A percentile compares a stretch with the other conserved stretches of the same genome.
phyloP scores from a whole-genome alignment of 2,888 invertebrate genomes.

The Phragmatobia fuliginosa region DNA sequence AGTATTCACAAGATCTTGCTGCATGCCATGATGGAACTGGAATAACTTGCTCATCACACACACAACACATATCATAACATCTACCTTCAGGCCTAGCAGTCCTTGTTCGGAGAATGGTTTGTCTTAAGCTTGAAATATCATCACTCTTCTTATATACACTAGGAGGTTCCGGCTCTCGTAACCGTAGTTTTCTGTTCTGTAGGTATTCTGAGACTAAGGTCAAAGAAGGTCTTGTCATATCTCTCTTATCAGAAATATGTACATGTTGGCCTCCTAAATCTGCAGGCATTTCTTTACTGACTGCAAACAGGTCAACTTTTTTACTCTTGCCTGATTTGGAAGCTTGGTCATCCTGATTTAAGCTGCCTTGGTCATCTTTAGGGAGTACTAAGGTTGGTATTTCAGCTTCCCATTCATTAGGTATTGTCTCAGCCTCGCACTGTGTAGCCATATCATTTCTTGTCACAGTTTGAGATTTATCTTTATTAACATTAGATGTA shows the following conservation, averaged over 20 bases:
- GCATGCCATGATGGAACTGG: slow-evolving; percentile 77
- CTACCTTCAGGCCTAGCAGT: slow-evolving; percentile 72
- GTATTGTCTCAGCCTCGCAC: slow-evolving; percentile 68
- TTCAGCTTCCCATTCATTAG: slow-evolving; percentile 69
- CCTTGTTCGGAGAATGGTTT: slow-evolving; percentile 73
- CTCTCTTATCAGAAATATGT: slow-evolving; percentile 50
- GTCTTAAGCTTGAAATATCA: slow-evolving; percentile 72
- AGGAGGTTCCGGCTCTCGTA: slow-evolving; percentile 63
- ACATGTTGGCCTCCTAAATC: slow-evolving; percentile 68
- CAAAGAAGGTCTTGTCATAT: slow-evolving; percentile 63
- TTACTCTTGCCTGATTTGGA: slow-evolving; percentile 65
- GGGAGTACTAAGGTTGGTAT: slow-evolving; percentile 67
- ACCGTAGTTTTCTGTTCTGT: slow-evolving; percentile 72
- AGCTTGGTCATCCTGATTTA: slow-evolving; percentile 58
- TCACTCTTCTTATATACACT: slow-evolving; percentile 59
- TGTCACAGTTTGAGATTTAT: slow-evolving; percentile 39
- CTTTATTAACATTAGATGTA: slow-evolving; percentile 31
- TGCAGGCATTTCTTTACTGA: slow-evolving; percentile 81
- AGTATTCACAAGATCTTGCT: slow-evolving; percentile 59
- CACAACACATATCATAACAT: slow-evolving; percentile 69
- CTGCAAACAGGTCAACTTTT: slow-evolving; percentile 74
- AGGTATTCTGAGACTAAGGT: slow-evolving; percentile 78
- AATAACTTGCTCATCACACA: slow-evolving; percentile 73
- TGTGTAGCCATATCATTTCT: slow-evolving; percentile 77
- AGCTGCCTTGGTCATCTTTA: slow-evolving; percentile 63